Evolutionary conservation across 2,888 invertebrate genomes (phyloP).

Genomic region (Sipha maydis): DNA sequence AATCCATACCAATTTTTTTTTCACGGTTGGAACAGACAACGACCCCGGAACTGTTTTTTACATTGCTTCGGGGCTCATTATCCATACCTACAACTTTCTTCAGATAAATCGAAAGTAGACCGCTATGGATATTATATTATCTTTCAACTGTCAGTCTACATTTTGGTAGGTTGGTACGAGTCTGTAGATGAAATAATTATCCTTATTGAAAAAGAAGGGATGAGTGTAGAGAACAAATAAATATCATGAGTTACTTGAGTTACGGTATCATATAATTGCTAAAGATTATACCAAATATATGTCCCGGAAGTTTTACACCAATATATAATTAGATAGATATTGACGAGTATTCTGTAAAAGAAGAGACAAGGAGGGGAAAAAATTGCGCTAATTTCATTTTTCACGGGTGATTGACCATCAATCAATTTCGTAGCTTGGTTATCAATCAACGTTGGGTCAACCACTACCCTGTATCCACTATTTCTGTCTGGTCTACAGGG

Average conservation of each 20-base stretch:
- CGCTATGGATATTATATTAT: conserved; percentile 5
- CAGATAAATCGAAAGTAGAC: background rate
- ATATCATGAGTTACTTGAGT: background rate
- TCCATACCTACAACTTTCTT: background rate
- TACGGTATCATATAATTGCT: background rate
- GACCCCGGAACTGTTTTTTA: too few species aligned
- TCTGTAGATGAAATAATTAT: background rate
- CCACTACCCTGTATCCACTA: conserved; percentile 35
- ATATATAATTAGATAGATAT: conserved; percentile 17
- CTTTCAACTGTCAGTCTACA: background rate
- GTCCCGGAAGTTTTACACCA: background rate
- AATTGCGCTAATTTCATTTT: conserved; percentile 60
- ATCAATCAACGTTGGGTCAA: conserved; percentile 61
- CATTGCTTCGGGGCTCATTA: too few species aligned
- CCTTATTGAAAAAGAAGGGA: background rate
- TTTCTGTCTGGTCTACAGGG: conserved; percentile 27
- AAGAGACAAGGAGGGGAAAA: background rate
- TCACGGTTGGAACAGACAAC: too few species aligned
- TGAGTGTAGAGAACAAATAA: background rate
- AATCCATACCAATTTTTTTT: background rate
- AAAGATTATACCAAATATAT: conserved; percentile 6
- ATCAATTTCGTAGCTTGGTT: conserved; percentile 54
- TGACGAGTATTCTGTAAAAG: background rate
- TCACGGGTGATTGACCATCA: conserved; percentile 59
- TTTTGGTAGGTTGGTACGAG: background rate